These are phyloP conservation scores for Lypha dubia DNA, from an alignment of 2,888 invertebrate genomes.

Conservation along the genomic window DNA sequence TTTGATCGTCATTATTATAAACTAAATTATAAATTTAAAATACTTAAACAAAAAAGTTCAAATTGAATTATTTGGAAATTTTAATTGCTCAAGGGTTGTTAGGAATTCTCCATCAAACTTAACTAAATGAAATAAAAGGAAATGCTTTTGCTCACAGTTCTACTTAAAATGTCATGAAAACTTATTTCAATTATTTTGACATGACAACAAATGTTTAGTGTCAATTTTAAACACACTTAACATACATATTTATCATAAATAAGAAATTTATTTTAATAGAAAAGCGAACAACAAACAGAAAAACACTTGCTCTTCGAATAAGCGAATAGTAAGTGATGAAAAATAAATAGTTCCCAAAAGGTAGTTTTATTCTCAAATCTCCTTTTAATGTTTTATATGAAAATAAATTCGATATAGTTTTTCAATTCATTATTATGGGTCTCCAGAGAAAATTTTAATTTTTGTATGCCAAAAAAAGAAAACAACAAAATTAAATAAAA, in stretches of 20 bases:
- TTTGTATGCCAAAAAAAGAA: conserved; percentile 13
- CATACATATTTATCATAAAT: conserved; percentile 53
- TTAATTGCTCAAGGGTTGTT: conserved; percentile 11
- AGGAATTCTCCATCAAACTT: not conserved
- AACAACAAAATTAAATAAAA: too few species aligned
- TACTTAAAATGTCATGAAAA: conserved; percentile 62
- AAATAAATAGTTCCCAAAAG: conserved; percentile 13
- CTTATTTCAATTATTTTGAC: conserved; percentile 66
- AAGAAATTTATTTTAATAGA: too few species aligned
- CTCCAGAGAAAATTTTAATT: conserved; percentile 60
- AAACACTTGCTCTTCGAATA: conserved; percentile 60
- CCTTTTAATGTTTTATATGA: not conserved
- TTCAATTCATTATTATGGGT: conserved; percentile 40
- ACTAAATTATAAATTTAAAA: not conserved
- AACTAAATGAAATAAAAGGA: conserved; percentile 12
- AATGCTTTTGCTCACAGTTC: conserved; percentile 35
- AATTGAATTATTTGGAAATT: conserved; percentile 26
- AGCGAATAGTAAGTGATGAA: not conserved
- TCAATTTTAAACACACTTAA: conserved; percentile 63
- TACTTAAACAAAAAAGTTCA: not conserved
- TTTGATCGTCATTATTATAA: not conserved
- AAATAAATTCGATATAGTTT: conserved; percentile 22
- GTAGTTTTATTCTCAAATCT: conserved; percentile 3
- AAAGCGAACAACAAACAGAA: conserved; percentile 21
- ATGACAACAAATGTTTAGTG: conserved; percentile 64